These are phyloP conservation scores for Scolopax bukidnonensis DNA, from an alignment of 2,797 vertebrate species.

Conservation along the genomic window DNA sequence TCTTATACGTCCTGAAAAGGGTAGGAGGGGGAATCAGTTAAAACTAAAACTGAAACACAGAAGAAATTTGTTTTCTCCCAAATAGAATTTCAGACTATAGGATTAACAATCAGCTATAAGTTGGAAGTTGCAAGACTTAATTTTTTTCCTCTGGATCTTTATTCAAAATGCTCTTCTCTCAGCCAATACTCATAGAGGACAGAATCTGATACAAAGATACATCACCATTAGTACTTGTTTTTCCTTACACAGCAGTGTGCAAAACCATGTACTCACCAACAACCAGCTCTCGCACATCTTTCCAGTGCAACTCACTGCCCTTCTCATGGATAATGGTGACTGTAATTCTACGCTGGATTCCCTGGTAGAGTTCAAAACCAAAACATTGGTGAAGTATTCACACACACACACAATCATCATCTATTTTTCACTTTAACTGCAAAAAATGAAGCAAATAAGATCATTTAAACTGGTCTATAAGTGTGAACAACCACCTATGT, in stretches of 20 bases:
- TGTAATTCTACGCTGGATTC: conserved; percentile 95
- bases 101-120: not conserved
- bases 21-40: not conserved
- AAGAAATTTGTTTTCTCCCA: not conserved
- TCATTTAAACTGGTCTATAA: not conserved
- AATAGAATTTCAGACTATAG: not conserved
- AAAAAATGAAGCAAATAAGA: not conserved
- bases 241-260: not conserved
- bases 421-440: not conserved
- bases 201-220: not conserved
- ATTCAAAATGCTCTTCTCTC: not conserved
- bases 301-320: conserved; percentile 97
- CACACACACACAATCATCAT: not conserved
- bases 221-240: not conserved
- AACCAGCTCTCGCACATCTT: conserved; percentile 95
- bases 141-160: not conserved
- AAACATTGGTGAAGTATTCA: not conserved
- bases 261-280: conserved; percentile 85
- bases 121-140: not conserved
- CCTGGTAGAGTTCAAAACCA: conserved; percentile 75
- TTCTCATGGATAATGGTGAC: conserved; percentile 98
- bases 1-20: conserved; percentile 88
- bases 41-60: not conserved
- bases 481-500: not conserved
- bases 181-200: not conserved